A percentile compares a stretch with the other conserved stretches of the same genome.
Conservation (phyloP, 1,140 invertebrate species). For the Drosophila grimshawi region DNA sequence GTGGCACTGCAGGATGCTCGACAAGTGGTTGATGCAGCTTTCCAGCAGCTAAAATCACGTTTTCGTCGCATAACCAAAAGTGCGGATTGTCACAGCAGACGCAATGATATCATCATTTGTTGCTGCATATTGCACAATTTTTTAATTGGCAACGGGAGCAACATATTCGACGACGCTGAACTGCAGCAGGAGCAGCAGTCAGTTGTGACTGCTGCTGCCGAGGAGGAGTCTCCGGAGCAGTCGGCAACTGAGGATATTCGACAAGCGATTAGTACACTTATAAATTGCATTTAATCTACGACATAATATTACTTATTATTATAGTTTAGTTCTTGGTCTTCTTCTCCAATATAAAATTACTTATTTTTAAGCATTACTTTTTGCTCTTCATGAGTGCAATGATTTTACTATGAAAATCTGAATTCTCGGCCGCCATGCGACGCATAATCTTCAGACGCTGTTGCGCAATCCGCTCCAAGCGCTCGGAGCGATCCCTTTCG, state of each 20-base stretch:
- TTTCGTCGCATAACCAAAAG: background rate
- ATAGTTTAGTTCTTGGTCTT: no score
- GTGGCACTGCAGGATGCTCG: background rate
- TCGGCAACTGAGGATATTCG: background rate
- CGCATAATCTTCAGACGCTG: background rate
- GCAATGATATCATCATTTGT: background rate
- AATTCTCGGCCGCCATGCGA: conserved; percentile 10
- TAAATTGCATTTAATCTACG: no score
- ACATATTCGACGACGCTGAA: background rate
- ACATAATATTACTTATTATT: no score
- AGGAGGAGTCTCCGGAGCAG: background rate
- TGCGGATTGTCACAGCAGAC: background rate
- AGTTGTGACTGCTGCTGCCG: no score
- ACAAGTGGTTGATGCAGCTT: background rate
- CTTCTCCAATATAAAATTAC: no score
- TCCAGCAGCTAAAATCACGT: background rate
- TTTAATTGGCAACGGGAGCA: background rate
- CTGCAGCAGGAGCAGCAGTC: background rate
- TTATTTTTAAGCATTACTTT: background rate
- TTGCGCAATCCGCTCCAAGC: background rate
- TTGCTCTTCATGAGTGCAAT: background rate
- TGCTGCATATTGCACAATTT: conserved; percentile 17
- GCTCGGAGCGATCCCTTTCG: conserved; percentile 1
- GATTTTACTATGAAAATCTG: conserved; percentile 8
- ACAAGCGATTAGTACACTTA: background rate